Conservation (phyloP, 2,888 invertebrate genomes). For the Ectemnius cavifrons region DNA sequence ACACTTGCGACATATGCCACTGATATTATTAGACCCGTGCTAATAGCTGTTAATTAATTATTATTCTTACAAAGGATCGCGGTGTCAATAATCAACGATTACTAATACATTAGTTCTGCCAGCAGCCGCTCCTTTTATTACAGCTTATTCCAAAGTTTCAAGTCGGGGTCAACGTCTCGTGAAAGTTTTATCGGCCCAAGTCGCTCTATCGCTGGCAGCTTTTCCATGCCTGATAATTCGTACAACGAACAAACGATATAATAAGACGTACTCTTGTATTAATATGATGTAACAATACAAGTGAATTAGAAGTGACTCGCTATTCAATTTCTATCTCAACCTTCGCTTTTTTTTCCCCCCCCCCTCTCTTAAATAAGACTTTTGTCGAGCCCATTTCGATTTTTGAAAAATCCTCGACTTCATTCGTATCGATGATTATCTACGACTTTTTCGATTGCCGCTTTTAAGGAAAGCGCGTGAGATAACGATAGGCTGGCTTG, state of each 20-base stretch:
- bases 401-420: too few species aligned
- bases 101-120: too few species aligned
- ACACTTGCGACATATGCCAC: too few species aligned
- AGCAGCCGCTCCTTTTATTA: too few species aligned
- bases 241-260: not conserved
- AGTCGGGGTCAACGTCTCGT: conserved; percentile 3
- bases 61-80: too few species aligned
- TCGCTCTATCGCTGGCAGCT: not conserved
- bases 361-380: too few species aligned
- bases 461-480: not conserved
- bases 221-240: not conserved
- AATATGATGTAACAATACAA: not conserved
- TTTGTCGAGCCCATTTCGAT: too few species aligned
- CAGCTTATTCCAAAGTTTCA: not conserved
- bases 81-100: too few species aligned
- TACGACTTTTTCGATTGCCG: not conserved
- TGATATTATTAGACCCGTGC: too few species aligned
- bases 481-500: not conserved
- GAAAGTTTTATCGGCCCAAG: not conserved
- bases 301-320: not conserved
- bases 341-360: not conserved
- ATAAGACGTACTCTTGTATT: not conserved
- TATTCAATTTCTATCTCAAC: not conserved
- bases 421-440: not conserved
- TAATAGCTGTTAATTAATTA: too few species aligned